A percentile compares a stretch with the other conserved stretches of the same genome.
Evolutionary conservation across 2,113 vertebrate genomes (phyloP).

Genomic region (Leucopsar rothschildi): DNA sequence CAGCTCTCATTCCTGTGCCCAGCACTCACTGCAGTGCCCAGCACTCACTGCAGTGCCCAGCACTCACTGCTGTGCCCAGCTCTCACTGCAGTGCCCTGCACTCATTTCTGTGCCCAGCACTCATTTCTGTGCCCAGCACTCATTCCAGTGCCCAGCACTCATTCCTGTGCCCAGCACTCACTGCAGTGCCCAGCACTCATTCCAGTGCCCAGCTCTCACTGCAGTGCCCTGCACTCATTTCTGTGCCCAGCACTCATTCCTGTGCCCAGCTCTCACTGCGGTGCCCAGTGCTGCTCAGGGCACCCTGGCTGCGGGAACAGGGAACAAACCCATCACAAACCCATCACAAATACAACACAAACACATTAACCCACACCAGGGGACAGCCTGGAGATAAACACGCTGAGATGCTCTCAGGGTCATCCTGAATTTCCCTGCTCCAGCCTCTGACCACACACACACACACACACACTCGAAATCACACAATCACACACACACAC

Average conservation of each 20-base stretch:
- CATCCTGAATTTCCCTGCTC: not conserved
- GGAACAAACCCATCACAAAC: not conserved
- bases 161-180: too few relatives aligned
- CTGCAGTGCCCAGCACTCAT: too few relatives aligned
- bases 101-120: too few relatives aligned
- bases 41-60: not conserved
- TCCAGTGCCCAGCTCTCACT: too few relatives aligned
- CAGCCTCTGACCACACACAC: not conserved
- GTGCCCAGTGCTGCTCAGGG: not conserved
- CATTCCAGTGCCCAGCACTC: too few relatives aligned
- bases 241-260: too few relatives aligned
- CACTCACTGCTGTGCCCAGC: too few relatives aligned
- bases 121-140: too few relatives aligned
- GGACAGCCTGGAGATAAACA: not conserved
- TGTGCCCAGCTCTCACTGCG: too few relatives aligned
- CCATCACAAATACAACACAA: accelerated
- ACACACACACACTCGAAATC: not conserved
- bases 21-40: too few relatives aligned
- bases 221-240: too few relatives aligned
- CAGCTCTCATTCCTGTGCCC: not conserved
- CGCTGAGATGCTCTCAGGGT: accelerated
- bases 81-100: too few relatives aligned
- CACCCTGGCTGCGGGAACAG: not conserved
- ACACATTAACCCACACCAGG: not conserved
- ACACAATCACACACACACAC: not conserved